Percentiles rank a stretch among this genome's conserved stretches.
Conservation (phyloP, 2,888 invertebrate genomes). For the Ormia ochracea region DNA sequence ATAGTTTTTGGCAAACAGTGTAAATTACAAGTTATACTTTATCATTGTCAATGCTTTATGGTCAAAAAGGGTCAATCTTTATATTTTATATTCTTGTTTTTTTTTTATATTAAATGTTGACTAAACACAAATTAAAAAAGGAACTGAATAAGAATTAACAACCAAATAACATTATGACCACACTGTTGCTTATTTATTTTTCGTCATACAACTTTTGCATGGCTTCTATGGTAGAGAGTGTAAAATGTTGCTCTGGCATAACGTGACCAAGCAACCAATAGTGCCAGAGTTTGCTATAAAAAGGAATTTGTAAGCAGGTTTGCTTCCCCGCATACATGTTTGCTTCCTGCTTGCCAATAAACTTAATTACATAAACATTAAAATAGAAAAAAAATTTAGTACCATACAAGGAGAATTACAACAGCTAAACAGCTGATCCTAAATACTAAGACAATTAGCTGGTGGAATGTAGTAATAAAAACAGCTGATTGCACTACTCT, state of each 20-base stretch:
- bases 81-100: background rate
- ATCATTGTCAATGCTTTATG: constrained; percentile 62
- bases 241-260: constrained; percentile 3
- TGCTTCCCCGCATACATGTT: too few species aligned
- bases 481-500: too few species aligned
- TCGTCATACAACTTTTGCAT: constrained; percentile 8
- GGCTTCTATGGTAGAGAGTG: background rate
- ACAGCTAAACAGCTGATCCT: too few species aligned
- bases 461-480: too few species aligned
- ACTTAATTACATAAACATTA: too few species aligned
- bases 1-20: constrained; percentile 59
- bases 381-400: too few species aligned
- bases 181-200: constrained; percentile 25
- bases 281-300: too few species aligned
- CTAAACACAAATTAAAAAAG: constrained; percentile 34
- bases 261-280: too few species aligned
- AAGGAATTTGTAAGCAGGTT: too few species aligned
- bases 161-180: constrained; percentile 5
- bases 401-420: too few species aligned
- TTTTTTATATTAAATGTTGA: constrained; percentile 45
- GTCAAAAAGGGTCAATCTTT: constrained; percentile 62
- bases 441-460: too few species aligned
- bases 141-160: background rate
- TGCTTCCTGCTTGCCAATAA: too few species aligned
- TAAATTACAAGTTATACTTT: constrained; percentile 63